Evolutionary conservation across 2,888 invertebrate genomes (phyloP), one percentile per base, ranked within the genome.

Genomic region (Antitype chi): DNA sequence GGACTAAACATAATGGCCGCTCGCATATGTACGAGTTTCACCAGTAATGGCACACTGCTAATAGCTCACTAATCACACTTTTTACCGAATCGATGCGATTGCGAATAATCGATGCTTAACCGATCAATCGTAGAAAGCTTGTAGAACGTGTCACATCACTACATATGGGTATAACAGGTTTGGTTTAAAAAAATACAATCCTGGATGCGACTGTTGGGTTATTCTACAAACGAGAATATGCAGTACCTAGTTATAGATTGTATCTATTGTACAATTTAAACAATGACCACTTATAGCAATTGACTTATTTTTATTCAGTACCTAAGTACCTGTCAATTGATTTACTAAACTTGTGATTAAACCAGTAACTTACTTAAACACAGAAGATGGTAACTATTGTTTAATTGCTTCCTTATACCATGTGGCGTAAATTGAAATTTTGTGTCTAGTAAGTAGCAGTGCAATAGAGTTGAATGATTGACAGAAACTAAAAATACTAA

Each of bases 41-140:
- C 89, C 79, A 28, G 68, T 85, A 82, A 82, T 82, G 49, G 67
- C 76, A 53, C 72, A 72, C 55, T 59, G 47, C 68, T 87, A 87
- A 87, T 88, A 71, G 79, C 78, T 25, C 64, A 81, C 69, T 84
- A 85, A 87, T 88, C 77, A 79, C 73, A 75, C 76, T 84, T 88
- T 88, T 88, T 88, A 73, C 76, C 77, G 70, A 84, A 86, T 69
- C 76, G 53, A 80, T 81, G 79, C 76, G 78, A 85, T 84, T 84
- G 78, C 80, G 68, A 84, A 82, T 88, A 84, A 87, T 87, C 80
- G 89, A 78, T 86, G 72, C 81, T 87, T 69, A 72, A 68, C 55
- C 68, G 74, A 80, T 73, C 73, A 85, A 82, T 78, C 77, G 76
- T 85, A 82, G 89, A 88, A 87, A 88, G 86, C 81, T 87, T 60